Base-by-base conservation (phyloP, 2,797 vertebrate genomes). In the Amphiprion clarkii region DNA sequence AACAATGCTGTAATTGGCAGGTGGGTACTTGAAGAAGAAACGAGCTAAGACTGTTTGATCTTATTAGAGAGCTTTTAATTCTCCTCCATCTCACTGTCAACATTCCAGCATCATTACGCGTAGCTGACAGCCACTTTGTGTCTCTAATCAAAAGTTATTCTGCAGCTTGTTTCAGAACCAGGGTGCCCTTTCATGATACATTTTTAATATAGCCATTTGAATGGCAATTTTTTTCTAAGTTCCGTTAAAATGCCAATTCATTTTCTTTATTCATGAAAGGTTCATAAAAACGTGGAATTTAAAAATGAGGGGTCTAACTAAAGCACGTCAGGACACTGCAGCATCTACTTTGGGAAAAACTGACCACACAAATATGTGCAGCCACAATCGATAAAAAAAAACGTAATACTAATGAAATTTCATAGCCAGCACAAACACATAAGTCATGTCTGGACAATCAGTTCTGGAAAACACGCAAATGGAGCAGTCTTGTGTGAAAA, bases 1-100 rank as follows among this genome's bases (percentile, higher is more conserved):
- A 70, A 70, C 31, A 25, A 65, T 7, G 23, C 56, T 23, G 21
- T 80, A 56, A 86, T 59, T 73, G 70, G 68, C 78, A 76, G 68
- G 62, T 49, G 68, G 56, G 29, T 14, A 56, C 40, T 60, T 12
- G 48, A 72, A 60, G 40, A 64, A 65, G 31, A 67, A 58, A 69
- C 16, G 42, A 76, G 69, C 53, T 46, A 31, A 56, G 39, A 61
- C 7, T 6, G 44, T 54, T 40, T 67, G 40, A 82, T 67, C 25
- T 60, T 64, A 63, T 71, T 67, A 68, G 42, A 33, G 33, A 68
- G 65, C 39, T 53, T 70, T 74, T 67, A 52, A 61, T 54, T 74
- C 39, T 66, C 56, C 36, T 44, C 39, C 27, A 39, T 44, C 60
- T 54, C n/a, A 46, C 31, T 48, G 51, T 71, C 52, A 69, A 48